These are phyloP conservation scores for Myotis myotis DNA, from an alignment of 2,797 vertebrate genomes.

Conservation along the genomic window DNA sequence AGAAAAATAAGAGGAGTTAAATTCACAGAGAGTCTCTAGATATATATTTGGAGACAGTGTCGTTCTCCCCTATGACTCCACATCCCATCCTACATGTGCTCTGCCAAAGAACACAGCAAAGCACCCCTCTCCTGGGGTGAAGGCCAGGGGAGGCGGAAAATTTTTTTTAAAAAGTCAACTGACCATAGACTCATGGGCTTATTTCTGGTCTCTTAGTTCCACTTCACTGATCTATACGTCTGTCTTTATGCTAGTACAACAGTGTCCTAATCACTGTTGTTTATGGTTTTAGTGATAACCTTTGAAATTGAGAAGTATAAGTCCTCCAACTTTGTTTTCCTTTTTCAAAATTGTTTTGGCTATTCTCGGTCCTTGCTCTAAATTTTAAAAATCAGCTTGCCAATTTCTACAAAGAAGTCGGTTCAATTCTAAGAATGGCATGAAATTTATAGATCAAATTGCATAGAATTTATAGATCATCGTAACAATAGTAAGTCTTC, in stretches of 20 bases:
- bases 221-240: not conserved
- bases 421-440: not conserved
- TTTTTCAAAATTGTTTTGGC: not conserved
- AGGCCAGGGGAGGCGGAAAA: accelerated
- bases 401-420: not conserved
- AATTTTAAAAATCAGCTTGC: not conserved
- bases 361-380: not conserved
- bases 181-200: not conserved
- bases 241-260: not conserved
- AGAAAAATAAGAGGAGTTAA: not conserved
- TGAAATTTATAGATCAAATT: not conserved
- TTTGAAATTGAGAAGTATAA: not conserved
- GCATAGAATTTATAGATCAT: not conserved
- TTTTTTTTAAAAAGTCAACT: too few relatives aligned
- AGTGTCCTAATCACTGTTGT: not conserved
- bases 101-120: not conserved
- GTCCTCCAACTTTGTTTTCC: not conserved
- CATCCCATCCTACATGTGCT: too few relatives aligned
- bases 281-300: not conserved
- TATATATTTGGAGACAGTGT: not conserved
- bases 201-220: not conserved
- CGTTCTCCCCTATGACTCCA: not conserved
- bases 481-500: not conserved
- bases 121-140: too few relatives aligned
- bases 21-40: not conserved